Conservation (phyloP, 2,888 invertebrate genomes). For the Aphidius colemani region DNA sequence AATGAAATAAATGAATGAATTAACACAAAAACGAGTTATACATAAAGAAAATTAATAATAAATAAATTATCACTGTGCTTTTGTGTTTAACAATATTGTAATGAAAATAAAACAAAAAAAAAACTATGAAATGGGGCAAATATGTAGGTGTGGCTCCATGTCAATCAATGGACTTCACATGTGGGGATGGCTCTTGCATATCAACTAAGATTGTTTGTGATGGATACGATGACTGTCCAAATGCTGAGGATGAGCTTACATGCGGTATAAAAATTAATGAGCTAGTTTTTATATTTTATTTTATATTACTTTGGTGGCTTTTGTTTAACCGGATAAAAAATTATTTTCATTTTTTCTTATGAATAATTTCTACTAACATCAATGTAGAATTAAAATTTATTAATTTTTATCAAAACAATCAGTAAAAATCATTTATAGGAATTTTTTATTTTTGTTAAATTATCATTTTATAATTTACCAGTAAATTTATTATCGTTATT, state of each 20-base stretch:
- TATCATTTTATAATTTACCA: no score
- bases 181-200: constrained; percentile 76
- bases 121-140: neutral
- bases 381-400: no score
- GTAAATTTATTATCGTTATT: no score
- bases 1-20: neutral
- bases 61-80: neutral
- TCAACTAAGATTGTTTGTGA: constrained; percentile 73
- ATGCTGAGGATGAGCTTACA: constrained; percentile 61
- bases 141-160: constrained; percentile 57
- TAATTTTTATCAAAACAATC: no score
- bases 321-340: neutral
- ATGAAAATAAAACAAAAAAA: neutral
- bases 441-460: no score
- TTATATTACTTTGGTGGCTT: neutral
- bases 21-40: no score
- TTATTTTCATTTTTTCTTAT: neutral
- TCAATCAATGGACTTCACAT: constrained; percentile 67
- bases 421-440: no score
- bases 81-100: neutral
- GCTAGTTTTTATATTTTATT: constrained; percentile 12
- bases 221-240: constrained; percentile 72
- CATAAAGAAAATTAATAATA: constrained; percentile 13
- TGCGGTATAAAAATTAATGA: constrained; percentile 49
- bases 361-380: no score